Evolutionary conservation across 2,797 vertebrate genomes (phyloP).

Genomic region (Lophura swinhoii): DNA sequence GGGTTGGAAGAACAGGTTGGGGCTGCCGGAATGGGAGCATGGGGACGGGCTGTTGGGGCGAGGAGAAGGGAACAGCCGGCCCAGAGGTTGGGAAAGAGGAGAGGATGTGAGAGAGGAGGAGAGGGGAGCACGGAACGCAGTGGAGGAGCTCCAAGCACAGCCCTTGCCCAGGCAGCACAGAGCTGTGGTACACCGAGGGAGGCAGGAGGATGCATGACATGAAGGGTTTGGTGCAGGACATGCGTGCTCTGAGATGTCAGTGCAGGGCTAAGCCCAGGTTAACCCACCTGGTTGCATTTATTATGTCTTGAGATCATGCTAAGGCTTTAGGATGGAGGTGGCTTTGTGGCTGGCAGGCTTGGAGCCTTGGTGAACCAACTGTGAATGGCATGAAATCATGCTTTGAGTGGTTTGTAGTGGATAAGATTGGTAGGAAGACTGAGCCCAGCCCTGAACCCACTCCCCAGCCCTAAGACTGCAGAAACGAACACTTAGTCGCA

Average conservation of each 20-base stretch:
- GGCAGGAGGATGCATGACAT: rapidly evolving
- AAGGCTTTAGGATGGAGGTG: neutral
- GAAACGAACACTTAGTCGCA: neutral
- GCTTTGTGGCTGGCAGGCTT: neutral
- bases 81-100: slow-evolving; percentile 20
- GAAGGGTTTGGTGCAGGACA: neutral
- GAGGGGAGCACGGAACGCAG: neutral
- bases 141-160: neutral
- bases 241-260: neutral
- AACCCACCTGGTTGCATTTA: neutral
- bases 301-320: rapidly evolving
- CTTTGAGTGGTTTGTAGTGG: neutral
- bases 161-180: neutral
- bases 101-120: slow-evolving; percentile 28
- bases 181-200: neutral
- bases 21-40: slow-evolving; percentile 11
- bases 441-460: neutral
- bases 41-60: neutral
- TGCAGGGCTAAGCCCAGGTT: neutral
- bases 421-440: neutral
- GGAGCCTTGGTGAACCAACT: neutral
- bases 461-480: neutral
- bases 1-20: slow-evolving; percentile 81
- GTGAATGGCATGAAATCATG: rapidly evolving
- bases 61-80: neutral